phyloP scores from a whole-genome alignment of 2,888 invertebrate genomes.

The Meloe dianella region DNA sequence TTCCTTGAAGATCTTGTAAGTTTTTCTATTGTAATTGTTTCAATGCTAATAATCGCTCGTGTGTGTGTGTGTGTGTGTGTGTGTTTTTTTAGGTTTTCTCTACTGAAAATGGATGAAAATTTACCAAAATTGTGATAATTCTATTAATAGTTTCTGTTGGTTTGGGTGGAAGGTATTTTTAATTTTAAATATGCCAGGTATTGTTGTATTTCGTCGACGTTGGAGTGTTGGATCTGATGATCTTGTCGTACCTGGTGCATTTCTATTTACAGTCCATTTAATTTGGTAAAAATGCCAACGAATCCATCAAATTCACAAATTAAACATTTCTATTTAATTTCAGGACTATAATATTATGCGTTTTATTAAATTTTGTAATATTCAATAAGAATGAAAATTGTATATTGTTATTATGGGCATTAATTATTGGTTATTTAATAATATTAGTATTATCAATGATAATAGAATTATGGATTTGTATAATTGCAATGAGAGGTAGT shows the following conservation, averaged over 20 bases:
- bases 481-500: constrained; percentile 78
- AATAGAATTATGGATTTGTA: constrained; percentile 74
- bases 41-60: too few relatives aligned
- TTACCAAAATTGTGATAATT: too few relatives aligned
- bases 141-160: not conserved
- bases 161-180: not conserved
- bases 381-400: constrained; percentile 63
- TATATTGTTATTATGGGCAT: constrained; percentile 63
- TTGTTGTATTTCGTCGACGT: constrained; percentile 81
- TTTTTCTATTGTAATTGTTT: not conserved
- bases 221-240: constrained; percentile 92
- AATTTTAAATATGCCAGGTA: constrained; percentile 77
- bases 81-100: too few relatives aligned
- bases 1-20: not conserved
- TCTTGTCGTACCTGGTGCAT: constrained; percentile 81
- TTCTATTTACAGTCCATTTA: constrained; percentile 76
- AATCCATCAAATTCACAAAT: too few relatives aligned
- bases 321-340: constrained; percentile 4
- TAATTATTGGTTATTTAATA: constrained; percentile 68
- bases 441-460: constrained; percentile 67
- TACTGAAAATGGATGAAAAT: too few relatives aligned
- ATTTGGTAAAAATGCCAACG: too few relatives aligned
- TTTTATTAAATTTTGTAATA: constrained; percentile 65
- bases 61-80: too few relatives aligned
- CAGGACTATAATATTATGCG: constrained; percentile 66